These are phyloP conservation scores for Yponomeuta sedellus DNA, from an alignment of 2,888 invertebrate genomes.

Conservation along the genomic window DNA sequence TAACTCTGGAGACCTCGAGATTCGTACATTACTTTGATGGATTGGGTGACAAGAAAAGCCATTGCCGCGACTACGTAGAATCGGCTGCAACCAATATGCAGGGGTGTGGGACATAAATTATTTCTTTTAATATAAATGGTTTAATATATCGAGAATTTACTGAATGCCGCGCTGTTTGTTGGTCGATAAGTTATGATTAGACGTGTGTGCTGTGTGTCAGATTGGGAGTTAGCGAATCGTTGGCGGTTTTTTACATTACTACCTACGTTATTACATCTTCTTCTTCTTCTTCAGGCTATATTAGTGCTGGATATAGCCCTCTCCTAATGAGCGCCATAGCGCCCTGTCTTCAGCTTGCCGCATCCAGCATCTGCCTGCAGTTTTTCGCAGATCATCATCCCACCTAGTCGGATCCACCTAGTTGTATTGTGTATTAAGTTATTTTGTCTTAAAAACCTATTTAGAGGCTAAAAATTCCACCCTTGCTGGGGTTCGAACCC, in stretches of 20 bases:
- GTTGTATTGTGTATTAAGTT: too few relatives aligned
- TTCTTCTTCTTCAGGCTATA: too few relatives aligned
- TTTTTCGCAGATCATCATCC: too few relatives aligned
- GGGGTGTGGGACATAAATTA: slow-evolving; percentile 1
- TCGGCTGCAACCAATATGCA: background rate
- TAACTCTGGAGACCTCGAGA: slow-evolving; percentile 25
- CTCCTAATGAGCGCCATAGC: too few relatives aligned
- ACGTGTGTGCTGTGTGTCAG: background rate
- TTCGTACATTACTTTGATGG: background rate
- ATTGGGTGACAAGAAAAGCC: background rate
- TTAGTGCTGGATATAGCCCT: too few relatives aligned
- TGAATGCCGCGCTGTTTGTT: background rate
- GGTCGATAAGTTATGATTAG: slow-evolving; percentile 3
- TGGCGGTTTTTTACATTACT: background rate
- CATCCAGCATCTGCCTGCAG: too few relatives aligned
- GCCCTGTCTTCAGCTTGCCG: too few relatives aligned
- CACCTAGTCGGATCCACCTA: too few relatives aligned
- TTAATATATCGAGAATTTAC: slow-evolving; percentile 3
- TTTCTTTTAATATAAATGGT: slow-evolving; percentile 53
- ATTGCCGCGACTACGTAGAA: background rate
- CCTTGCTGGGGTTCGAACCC: too few relatives aligned
- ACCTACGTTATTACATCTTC: background rate
- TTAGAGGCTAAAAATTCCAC: too few relatives aligned
- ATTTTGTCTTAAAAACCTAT: too few relatives aligned
- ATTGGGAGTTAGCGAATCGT: background rate